These are phyloP conservation scores for Lucifuga dentata DNA, from an alignment of 2,113 vertebrate genomes.

Conservation along the genomic window DNA sequence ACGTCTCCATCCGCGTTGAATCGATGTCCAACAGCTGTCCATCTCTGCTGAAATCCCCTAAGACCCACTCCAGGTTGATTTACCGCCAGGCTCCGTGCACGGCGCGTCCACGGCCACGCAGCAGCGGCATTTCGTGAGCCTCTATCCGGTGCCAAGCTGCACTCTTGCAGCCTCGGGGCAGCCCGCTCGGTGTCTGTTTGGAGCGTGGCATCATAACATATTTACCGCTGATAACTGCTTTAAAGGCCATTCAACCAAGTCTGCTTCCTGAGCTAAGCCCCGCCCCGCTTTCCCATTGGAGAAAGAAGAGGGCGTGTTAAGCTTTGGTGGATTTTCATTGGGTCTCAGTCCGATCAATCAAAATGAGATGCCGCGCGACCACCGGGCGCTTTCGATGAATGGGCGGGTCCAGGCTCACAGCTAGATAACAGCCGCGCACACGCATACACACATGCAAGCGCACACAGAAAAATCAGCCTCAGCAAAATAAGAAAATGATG, in stretches of 20 bases:
- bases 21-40: conserved; percentile 65
- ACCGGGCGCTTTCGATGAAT: conserved; percentile 56
- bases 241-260: conserved; percentile 84
- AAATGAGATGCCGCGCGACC: conserved; percentile 28
- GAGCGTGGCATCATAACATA: conserved; percentile 65
- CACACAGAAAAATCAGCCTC: too few relatives aligned
- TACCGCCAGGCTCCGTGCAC: conserved; percentile 7
- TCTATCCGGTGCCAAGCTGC: conserved; percentile 15
- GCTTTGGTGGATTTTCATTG: conserved; percentile 76
- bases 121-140: neutral
- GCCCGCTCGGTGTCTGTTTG: conserved; percentile 27
- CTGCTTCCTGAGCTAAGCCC: conserved; percentile 81
- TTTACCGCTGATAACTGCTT: conserved; percentile 71
- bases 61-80: conserved; percentile 25
- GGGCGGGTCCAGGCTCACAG: conserved; percentile 68
- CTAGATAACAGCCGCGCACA: conserved; percentile 40
- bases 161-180: conserved; percentile 22
- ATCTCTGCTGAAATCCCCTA: conserved; percentile 40
- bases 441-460: neutral
- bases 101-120: neutral
- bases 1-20: conserved; percentile 23
- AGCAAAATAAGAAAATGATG: too few relatives aligned
- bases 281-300: conserved; percentile 78
- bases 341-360: conserved; percentile 60
- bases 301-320: conserved; percentile 66